Evolutionary conservation across 2,797 vertebrate genomes (phyloP).

Genomic region (Hozukius guyotensis): DNA sequence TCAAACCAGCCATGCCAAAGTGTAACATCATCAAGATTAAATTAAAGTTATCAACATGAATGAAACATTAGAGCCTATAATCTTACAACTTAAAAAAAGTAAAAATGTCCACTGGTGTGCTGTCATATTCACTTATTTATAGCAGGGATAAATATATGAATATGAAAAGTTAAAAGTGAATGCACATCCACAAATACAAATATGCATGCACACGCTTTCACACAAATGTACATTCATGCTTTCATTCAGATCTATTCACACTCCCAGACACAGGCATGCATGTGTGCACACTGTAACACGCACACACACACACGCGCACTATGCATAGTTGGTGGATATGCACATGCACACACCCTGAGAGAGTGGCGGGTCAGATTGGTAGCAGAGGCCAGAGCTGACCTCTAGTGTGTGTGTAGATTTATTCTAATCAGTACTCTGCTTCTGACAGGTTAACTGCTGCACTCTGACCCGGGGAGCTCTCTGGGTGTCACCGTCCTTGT

Average conservation of each 20-base stretch:
- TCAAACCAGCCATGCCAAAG: neutral
- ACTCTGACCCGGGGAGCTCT: slow-evolving; percentile 80
- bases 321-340: slow-evolving; percentile 6
- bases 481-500: slow-evolving; percentile 85
- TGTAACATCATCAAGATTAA: neutral
- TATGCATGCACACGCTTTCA: neutral
- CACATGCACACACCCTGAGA: slow-evolving; percentile 48
- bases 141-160: neutral
- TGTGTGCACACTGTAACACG: neutral
- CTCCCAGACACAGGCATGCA: neutral
- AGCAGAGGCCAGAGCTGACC: slow-evolving; percentile 81
- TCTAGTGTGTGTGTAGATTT: slow-evolving; percentile 86
- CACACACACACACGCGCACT: neutral
- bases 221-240: slow-evolving; percentile 20
- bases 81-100: neutral
- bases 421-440: slow-evolving; percentile 88
- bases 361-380: slow-evolving; percentile 76
- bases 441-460: slow-evolving; percentile 88
- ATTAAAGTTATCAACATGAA: neutral
- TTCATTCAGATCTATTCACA: slow-evolving; percentile 20
- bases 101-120: neutral
- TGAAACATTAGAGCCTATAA: neutral
- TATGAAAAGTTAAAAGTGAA: neutral
- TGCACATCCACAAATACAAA: neutral
- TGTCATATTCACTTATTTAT: neutral